These are phyloP conservation scores for Chymomyza procnemis DNA, from an alignment of 2,888 invertebrate species.

Conservation along the genomic window DNA sequence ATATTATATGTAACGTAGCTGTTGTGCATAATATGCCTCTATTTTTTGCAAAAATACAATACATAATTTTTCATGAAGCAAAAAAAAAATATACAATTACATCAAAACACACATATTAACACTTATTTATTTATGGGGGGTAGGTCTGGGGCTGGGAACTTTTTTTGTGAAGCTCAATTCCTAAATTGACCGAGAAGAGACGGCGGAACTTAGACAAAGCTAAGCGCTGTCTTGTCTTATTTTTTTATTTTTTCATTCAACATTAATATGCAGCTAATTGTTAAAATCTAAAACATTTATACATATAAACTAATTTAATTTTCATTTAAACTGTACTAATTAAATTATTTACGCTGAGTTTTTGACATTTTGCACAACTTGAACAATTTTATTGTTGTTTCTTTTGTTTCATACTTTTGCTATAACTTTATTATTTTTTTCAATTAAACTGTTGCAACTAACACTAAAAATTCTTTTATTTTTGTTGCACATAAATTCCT, in stretches of 20 bases:
- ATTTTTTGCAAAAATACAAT: constrained; percentile 29
- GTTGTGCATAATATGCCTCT: constrained; percentile 43
- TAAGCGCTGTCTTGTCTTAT: too few species aligned
- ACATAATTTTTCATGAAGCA: constrained; percentile 43
- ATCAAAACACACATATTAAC: constrained; percentile 42
- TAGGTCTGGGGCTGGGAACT: constrained; percentile 16
- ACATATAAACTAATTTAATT: not conserved
- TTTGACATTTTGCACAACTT: not conserved
- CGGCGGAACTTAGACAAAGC: not conserved
- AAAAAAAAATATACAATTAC: constrained; percentile 38
- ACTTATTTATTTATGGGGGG: constrained; percentile 49
- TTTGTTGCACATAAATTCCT: not conserved
- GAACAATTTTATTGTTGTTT: not conserved
- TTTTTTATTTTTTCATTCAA: not conserved
- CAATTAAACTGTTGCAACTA: not conserved
- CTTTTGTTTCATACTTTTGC: too few species aligned
- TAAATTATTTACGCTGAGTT: constrained; percentile 1
- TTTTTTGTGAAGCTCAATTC: constrained; percentile 42
- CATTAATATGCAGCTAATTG: not conserved
- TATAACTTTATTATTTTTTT: not conserved
- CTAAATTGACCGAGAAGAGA: constrained; percentile 53
- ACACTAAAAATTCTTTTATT: not conserved
- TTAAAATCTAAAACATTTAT: not conserved
- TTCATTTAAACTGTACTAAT: not conserved
- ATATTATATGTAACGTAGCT: constrained; percentile 61